Percentiles rank a stretch among this genome's conserved stretches.
Conservation (phyloP, 2,888 invertebrate genomes). For the Himalopsyche japonica region DNA sequence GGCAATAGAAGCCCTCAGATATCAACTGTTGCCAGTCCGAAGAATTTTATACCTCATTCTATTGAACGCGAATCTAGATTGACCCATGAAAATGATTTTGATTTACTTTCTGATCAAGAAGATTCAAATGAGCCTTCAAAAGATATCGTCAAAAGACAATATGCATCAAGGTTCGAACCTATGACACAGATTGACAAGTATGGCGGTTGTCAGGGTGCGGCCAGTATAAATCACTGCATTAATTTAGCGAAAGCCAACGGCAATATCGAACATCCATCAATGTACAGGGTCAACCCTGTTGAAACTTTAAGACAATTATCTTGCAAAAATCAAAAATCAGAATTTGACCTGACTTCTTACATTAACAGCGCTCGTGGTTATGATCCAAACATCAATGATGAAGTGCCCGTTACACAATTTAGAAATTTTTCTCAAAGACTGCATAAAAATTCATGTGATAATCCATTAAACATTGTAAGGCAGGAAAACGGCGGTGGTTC, state of each 20-base stretch:
- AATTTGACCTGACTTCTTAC: neutral
- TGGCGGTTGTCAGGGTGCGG: neutral
- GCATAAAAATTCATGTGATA: slow-evolving; percentile 18
- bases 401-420: neutral
- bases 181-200: neutral
- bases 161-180: neutral
- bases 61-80: neutral
- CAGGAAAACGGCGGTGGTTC: neutral
- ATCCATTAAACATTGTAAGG: slow-evolving; percentile 16
- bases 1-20: neutral
- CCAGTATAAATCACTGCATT: neutral
- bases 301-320: slow-evolving; percentile 23
- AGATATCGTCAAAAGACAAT: neutral
- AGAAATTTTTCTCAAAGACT: neutral
- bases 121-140: neutral
- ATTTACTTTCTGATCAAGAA: neutral
- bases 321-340: neutral
- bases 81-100: neutral
- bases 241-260: neutral
- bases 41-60: neutral
- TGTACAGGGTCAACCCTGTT: slow-evolving; percentile 2
- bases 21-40: neutral
- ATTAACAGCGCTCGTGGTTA: neutral
- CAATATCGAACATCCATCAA: neutral
- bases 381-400: neutral